Base-by-base conservation (phyloP, 2,888 invertebrate species). In the Cephus rjabovi region DNA sequence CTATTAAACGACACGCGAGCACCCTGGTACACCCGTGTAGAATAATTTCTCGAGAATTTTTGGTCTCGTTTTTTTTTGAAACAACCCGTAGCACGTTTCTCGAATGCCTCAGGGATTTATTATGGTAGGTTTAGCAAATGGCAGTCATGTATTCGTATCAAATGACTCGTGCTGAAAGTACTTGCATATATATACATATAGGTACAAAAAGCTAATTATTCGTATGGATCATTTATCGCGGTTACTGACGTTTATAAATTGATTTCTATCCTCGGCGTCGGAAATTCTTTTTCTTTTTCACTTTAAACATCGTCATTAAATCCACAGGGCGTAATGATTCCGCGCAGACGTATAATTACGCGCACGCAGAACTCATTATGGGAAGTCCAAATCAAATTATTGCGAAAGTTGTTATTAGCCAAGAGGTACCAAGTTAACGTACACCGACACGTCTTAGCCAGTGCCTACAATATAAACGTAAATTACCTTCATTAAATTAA, bases 371-470 rank as follows among this genome's bases (percentile, higher is more conserved):
- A 77, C 76, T 82, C 80, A 79, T 81, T 79, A 80, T 80, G 78
- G 76, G 76, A 80, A 78, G 70, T 77, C 77, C 82, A 79, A 79
- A 81, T 81, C 77, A 81, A 80, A 81, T 82, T 80, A 82, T 81
- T 79, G 77, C 78, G 76, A 79, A 80, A 82, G 81, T 79, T 77
- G 79, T 81, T 82, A 82, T 82, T 78, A 80, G 35, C 75, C 77
- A 76, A 75, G 74, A 79, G 23, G 35, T 31, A n/a, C 69, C 76
- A 31, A 34, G 69, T 33, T 76, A 69, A 76, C 30, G 69, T 34
- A 76, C n/a, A 34, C 37, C 34, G 23, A 30, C 69, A 23, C 71
- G 71, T 71, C 71, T 33, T 31, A 15, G 33, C 71, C 71, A 71
- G 71, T 76, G 77, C 15, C 74, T 34, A 34, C 56, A 15, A 76